Percentiles rank a stretch among this genome's conserved stretches.
phyloP scores from a whole-genome alignment of 2,797 vertebrate species.

The Micromesistius poutassou region DNA sequence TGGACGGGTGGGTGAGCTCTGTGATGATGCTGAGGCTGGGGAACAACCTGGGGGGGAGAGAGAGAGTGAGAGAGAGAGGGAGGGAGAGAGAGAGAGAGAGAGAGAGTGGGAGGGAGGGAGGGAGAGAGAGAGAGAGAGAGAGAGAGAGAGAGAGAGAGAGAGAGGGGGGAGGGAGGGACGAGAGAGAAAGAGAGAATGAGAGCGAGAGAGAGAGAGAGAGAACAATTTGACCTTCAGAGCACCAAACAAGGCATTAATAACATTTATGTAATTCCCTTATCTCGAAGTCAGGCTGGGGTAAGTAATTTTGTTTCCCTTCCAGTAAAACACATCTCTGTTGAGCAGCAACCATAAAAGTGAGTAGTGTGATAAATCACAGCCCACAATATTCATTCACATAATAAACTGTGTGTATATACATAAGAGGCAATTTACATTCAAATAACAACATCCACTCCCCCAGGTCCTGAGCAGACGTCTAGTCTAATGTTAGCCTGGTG shows the following conservation, averaged over 20 bases:
- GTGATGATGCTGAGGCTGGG: slow-evolving; percentile 97
- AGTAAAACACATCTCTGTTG: no score
- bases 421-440: no score
- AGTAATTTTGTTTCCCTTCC: no score
- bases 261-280: slow-evolving; percentile 25
- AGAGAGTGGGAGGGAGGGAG: neutral
- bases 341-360: no score
- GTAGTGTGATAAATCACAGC: no score
- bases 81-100: neutral
- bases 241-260: slow-evolving; percentile 6
- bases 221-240: slow-evolving; percentile 3
- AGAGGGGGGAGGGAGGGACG: neutral
- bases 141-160: neutral
- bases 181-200: neutral
- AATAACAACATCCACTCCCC: no score
- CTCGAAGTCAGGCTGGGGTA: neutral
- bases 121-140: neutral
- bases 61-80: neutral
- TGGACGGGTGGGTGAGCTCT: slow-evolving; percentile 94
- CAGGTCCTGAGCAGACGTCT: no score
- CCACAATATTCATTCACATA: no score
- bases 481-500: no score
- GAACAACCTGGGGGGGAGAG: slow-evolving; percentile 79
- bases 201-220: neutral
- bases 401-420: no score